Conservation (phyloP, 2,797 vertebrate species). For the Dallia pectoralis region DNA sequence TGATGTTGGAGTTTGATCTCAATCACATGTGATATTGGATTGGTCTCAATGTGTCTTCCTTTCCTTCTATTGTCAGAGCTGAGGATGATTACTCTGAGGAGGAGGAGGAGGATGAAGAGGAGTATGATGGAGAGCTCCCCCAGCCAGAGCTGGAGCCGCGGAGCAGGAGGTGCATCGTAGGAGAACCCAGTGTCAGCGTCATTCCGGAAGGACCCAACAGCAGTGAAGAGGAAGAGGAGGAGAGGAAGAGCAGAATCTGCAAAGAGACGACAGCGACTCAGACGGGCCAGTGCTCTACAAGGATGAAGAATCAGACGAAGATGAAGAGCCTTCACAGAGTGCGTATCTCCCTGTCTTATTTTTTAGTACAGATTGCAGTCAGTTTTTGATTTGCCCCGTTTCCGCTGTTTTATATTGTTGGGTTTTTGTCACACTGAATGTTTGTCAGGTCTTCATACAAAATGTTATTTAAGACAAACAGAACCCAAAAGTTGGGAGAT, state of each 20-base stretch:
- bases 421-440: too few species aligned
- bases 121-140: conserved; percentile 74
- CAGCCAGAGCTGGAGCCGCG: conserved; percentile 74
- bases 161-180: conserved; percentile 77
- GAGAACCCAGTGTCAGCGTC: conserved; percentile 80
- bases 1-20: neutral
- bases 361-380: neutral
- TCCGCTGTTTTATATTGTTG: too few species aligned
- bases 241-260: conserved; percentile 68
- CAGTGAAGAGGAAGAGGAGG: conserved; percentile 73
- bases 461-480: too few species aligned
- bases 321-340: conserved; percentile 78
- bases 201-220: conserved; percentile 81
- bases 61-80: conserved; percentile 74
- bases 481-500: too few species aligned
- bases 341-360: conserved; percentile 35
- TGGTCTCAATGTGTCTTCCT: conserved; percentile 9
- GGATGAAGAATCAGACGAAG: conserved; percentile 88
- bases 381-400: neutral
- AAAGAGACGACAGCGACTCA: conserved; percentile 86
- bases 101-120: conserved; percentile 74
- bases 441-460: too few species aligned
- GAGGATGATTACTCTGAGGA: conserved; percentile 94
- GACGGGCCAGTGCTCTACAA: conserved; percentile 91
- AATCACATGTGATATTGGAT: neutral